phyloP scores from a whole-genome alignment of 1,140 invertebrate species.

The Pomacea maculata region DNA sequence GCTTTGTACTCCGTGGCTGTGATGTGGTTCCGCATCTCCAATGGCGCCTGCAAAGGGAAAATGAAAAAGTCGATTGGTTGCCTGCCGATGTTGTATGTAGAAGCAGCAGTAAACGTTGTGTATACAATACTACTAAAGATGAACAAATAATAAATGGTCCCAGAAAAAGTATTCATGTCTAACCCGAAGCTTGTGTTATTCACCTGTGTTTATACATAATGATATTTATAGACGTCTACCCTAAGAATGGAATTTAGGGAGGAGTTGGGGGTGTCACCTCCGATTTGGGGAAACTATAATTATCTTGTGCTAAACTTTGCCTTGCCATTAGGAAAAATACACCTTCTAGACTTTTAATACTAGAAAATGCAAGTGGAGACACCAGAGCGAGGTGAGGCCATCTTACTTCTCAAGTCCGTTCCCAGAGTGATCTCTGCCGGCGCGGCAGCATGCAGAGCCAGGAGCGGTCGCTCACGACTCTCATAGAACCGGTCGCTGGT shows the following conservation, averaged over 20 bases:
- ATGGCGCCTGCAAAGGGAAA: conserved; percentile 7
- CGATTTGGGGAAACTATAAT: too few species aligned
- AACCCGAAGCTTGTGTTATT: too few species aligned
- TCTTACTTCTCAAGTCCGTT: conserved; percentile 11
- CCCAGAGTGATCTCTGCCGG: conserved; percentile 6
- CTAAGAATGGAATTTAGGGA: background rate
- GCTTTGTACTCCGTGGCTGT: background rate
- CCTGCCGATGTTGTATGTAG: background rate
- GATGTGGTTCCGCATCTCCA: background rate
- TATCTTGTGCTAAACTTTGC: background rate
- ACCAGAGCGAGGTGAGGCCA: background rate
- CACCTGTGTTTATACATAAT: too few species aligned
- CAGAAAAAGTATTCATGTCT: too few species aligned
- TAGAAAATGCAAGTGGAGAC: background rate
- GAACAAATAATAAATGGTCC: too few species aligned
- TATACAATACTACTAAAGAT: background rate
- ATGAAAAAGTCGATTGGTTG: background rate
- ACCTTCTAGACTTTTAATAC: background rate
- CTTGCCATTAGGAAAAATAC: background rate
- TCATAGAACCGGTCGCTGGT: background rate
- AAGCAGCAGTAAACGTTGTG: background rate
- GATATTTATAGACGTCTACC: too few species aligned
- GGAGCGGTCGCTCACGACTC: background rate
- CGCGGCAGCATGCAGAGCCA: conserved; percentile 3
- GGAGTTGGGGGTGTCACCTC: too few species aligned